A percentile compares a stretch with the other conserved stretches of the same genome.
phyloP scores from a whole-genome alignment of 2,113 vertebrate species.

The Polyodon spathula region DNA sequence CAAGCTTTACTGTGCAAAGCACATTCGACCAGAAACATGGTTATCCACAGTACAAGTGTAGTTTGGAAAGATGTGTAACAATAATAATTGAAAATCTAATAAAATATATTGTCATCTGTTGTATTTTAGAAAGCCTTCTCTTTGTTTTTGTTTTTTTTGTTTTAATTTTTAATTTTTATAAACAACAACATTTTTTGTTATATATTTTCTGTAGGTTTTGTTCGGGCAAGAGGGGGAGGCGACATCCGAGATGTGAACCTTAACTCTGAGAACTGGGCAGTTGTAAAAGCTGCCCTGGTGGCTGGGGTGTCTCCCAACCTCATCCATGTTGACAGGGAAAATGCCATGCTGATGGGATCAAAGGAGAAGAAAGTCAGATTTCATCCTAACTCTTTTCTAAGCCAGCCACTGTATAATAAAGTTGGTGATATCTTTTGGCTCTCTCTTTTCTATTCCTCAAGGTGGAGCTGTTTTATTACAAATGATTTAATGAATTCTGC shows the following conservation, averaged over 20 bases:
- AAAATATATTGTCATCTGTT: too few species aligned
- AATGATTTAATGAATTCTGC: not conserved
- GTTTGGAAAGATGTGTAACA: too few species aligned
- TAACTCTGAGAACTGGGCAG: constrained; percentile 93
- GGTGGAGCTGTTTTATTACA: constrained; percentile 1
- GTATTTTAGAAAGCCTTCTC: too few species aligned
- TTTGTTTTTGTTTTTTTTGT: too few species aligned
- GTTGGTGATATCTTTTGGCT: constrained; percentile 41
- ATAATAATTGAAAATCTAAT: too few species aligned
- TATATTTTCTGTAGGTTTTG: constrained; percentile 65
- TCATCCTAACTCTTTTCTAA: constrained; percentile 82
- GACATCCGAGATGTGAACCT: constrained; percentile 85
- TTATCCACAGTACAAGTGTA: too few species aligned
- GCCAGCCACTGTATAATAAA: constrained; percentile 71
- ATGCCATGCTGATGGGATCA: constrained; percentile 48
- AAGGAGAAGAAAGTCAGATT: constrained; percentile 80
- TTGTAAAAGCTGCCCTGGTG: constrained; percentile 87
- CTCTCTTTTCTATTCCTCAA: not conserved
- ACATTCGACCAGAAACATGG: too few species aligned
- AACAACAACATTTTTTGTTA: too few species aligned
- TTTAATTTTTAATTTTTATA: too few species aligned
- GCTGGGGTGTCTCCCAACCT: constrained; percentile 91
- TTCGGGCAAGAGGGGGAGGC: constrained; percentile 72
- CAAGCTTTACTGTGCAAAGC: too few species aligned
- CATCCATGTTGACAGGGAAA: constrained; percentile 67